Base-by-base conservation (phyloP, 2,888 invertebrate genomes). In the Odontocolon sp. region DNA sequence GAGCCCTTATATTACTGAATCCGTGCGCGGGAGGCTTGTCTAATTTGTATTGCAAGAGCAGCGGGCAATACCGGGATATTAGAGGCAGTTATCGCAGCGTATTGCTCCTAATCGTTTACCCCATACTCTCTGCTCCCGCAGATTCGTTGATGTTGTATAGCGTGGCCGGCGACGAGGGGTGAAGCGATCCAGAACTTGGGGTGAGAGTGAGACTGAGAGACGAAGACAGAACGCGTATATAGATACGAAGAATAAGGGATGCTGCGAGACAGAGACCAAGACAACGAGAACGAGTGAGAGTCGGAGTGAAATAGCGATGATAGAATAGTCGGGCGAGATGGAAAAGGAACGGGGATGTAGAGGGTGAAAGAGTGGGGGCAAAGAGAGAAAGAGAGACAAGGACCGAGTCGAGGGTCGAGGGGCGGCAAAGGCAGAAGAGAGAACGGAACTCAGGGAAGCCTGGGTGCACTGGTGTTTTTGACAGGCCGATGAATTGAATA, bases 401-500 rank as follows among this genome's bases (percentile, higher is more conserved):
- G 82, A 78, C 61, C 78, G 72, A 69, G 72, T n/a, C n/a, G n/a
- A n/a, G n/a, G n/a, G n/a, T n/a, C n/a, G n/a, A n/a, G n/a, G n/a
- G n/a, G n/a, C n/a, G n/a, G n/a, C n/a, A n/a, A n/a, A 79, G 78
- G 57, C 80, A 81, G 80, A 82, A 64, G 71, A 79, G 75, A 66
- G 77, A 87, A 85, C 64, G 64, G 83, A 86, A 85, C 84, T 85
- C 86, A 85, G 87, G 87, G 85, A 87, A 87, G 85, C 87, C 86
- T 86, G 86, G 86, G 88, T 86, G 88, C 90, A 86, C 90, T 90
- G 90, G 90, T 90, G 90, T 89, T 90, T 90, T 90, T 90, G 90
- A 90, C 90, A 90, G 90, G 90, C 89, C 90, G 90, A 90, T 90
- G 90, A 90, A 90, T 90, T 90, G 90, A 90, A 90, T 90, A 90